Evolutionary conservation across 1,140 invertebrate species (phyloP), one percentile per base, ranked within the genome.

Genomic region (Drosophila varians): DNA sequence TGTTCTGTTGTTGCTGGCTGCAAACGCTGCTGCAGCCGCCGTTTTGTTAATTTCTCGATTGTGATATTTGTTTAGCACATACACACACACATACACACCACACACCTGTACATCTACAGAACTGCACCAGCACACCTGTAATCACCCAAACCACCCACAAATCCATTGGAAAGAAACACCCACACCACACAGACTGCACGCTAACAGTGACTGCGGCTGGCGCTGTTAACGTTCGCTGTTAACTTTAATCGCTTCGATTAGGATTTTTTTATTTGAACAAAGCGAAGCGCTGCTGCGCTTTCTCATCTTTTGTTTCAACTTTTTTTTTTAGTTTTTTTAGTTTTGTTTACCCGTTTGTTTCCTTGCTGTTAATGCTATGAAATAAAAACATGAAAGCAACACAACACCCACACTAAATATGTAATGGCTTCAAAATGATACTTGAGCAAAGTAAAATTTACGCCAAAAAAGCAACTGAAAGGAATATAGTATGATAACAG

Each of bases 1-100:
- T 62, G 48, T 56, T 65, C 46, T 46, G 28, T 26, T 62, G 74
- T 57, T 66, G 55, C 56, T 73, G 61, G 36, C 43, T 74, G 62
- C 69, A 51, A 38, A 8, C 40, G 61, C 55, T 84, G 77, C 75
- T 83, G 75, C 82, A 88, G 83, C 69, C 82, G 83, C 70, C 65
- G 76, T 83, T 88, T 88, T 88, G 74, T 87, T 87, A 83, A 88
- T 87, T 87, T 88, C 82, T 87, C 77, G 70, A 87, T 87, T 87
- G 82, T 87, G 82, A 87, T 87, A 87, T 87, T 87, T 87, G 82
- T 87, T 87, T 83, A 87, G 38, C 31, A 70, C 52, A 54, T 14
- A 58, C 64, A 73, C 48, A 74, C 26, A 53, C 28, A 47, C 14
- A 70, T 14, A n/a, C 25, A 34, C n/a, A 53, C 56, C 38, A 49